Evolutionary conservation across 2,888 invertebrate species (phyloP), one percentile per base, ranked within the genome.

Genomic region (Pocota personata): DNA sequence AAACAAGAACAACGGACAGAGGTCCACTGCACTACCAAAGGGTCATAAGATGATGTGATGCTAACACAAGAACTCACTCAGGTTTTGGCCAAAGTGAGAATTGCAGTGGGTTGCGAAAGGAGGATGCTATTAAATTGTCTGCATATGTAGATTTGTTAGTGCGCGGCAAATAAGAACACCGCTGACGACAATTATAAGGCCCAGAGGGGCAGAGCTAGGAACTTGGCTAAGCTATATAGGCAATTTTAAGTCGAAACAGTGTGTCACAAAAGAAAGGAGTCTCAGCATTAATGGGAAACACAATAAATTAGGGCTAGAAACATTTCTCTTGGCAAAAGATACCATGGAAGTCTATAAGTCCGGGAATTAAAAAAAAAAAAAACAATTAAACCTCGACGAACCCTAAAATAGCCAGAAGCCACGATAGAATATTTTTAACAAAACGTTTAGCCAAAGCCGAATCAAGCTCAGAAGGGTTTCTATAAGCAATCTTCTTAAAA

Each of bases 21-120:
- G 86, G 86, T 86, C 82, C 60, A 66, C 66, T 82, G 60, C 55
- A 82, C 67, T 62, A 67, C 57, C 55, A 57, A 82, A 78, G 87
- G 87, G 87, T 82, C 87, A 87, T 69, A 72, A 78, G 77, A 87
- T 82, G 87, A 87, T 64, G 82, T 72, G 80, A 76, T 75, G 79
- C 82, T 67, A 83, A 83, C 86, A 86, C 76, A 77, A 67, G 86
- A 86, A 86, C 82, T 82, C 86, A 86, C 86, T 86, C 82, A 82
- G 72, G 60, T n/a, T 48, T 46, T 48, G 67, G 24, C 3, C 48
- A 30, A 37, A 58, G 40, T 19, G 35, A 12, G 24, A 35, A 8
- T 35, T 12, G 19, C 32, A 27, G 48, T n/a, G 37, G 66, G 27
- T 6, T 19, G 5, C 1, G 8, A 14, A 37, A 35, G 62, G 43